Base-by-base conservation (phyloP, 1,140 invertebrate species). In the Paralvinella palmiformis region DNA sequence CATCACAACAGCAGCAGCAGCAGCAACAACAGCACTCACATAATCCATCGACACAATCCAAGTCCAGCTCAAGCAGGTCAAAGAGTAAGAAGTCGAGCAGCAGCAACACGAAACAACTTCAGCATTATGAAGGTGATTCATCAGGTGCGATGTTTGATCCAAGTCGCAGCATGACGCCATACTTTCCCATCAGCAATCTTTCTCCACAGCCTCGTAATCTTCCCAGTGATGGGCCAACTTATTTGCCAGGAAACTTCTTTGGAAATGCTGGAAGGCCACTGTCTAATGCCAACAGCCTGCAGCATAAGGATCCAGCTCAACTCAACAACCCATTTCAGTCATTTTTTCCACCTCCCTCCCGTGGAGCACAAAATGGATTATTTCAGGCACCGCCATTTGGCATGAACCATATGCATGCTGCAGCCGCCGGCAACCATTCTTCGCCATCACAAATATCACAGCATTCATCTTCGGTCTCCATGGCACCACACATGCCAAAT, bases 331-430 rank as follows among this genome's bases (percentile, higher is more conserved):
- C 78, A 27, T 78, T 74, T 61, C 77, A 80, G 67, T 65, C 75
- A n/a, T 65, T 80, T 22, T 75, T 82, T 52, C n/a, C n/a, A n/a
- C 71, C 71, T n/a, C 72, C 75, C 32, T 53, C 71, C 29, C 67
- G 79, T 15, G n/a, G n/a, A n/a, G 62, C 75, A 2, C 79, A 81
- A 59, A 81, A 75, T 68, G 73, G 77, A 29, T 64, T 82, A 7
- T 81, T 82, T 64, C 79, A 81, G 64, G 48, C 62, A 4, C 69
- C 76, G 27, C 72, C 75, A 22, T 82, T 81, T 64, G 72, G 75
- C 27, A 76, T 80, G 73, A 80, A 80, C 61, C 75, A 71, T 45
- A 68, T 80, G 31, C 73, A 75, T 63, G 68, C 70, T 36, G 72
- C 71, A 61, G 68, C 75, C 65, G 71, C 62, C 29, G 68, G 68